phyloP scores from a whole-genome alignment of 2,113 vertebrate genomes.

The Bufo gargarizans region DNA sequence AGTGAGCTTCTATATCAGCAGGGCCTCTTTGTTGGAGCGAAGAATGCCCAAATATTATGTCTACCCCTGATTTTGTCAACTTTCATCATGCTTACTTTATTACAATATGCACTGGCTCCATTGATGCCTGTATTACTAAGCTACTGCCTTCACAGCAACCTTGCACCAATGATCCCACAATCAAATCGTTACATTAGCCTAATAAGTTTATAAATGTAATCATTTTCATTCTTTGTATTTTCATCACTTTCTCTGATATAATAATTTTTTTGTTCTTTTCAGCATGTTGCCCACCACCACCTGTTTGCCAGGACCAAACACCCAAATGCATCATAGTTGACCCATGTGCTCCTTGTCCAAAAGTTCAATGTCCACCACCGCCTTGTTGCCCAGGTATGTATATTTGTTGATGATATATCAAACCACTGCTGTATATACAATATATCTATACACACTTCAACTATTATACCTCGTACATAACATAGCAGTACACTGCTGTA shows the following conservation, averaged over 20 bases:
- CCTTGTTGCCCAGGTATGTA: background rate
- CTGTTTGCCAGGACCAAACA: constrained; percentile 7
- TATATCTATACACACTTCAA: too few relatives aligned
- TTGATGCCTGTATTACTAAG: too few relatives aligned
- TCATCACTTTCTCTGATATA: background rate
- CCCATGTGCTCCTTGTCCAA: too few relatives aligned
- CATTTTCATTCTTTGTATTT: background rate
- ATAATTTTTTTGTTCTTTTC: background rate
- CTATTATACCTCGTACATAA: background rate
- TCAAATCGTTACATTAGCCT: background rate
- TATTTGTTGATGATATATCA: background rate
- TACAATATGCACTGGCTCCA: too few relatives aligned
- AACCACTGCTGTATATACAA: too few relatives aligned
- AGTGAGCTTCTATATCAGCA: too few relatives aligned
- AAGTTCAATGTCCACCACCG: background rate
- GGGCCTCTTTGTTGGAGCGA: too few relatives aligned
- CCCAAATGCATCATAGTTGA: background rate
- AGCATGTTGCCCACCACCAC: background rate
- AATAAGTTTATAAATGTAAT: background rate
- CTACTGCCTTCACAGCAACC: background rate
- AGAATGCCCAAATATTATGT: too few relatives aligned
- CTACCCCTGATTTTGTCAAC: too few relatives aligned
- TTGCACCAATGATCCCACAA: background rate
- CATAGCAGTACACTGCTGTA: too few relatives aligned
- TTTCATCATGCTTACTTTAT: too few relatives aligned